Conservation (phyloP, 2,797 vertebrate species). For the Kryptopterus vitreolus region DNA sequence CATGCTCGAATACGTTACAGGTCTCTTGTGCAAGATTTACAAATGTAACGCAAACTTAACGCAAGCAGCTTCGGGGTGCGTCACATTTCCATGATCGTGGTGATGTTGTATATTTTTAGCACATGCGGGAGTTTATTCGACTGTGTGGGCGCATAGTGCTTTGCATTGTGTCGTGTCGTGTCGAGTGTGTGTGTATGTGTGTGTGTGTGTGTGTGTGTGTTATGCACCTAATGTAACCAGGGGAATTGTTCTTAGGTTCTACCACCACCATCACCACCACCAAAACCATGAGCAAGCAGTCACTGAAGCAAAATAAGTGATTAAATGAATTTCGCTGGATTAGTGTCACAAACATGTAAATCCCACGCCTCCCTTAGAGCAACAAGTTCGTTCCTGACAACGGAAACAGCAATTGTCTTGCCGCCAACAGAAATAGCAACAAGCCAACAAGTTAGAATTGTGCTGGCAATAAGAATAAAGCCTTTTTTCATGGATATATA, state of each 20-base stretch:
- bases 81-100: not conserved
- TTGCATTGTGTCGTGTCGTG: not conserved
- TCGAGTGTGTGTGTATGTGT: not conserved
- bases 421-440: not conserved
- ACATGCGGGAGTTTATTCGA: not conserved
- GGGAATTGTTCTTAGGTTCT: not conserved
- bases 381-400: not conserved
- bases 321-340: not conserved
- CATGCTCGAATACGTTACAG: too few species aligned
- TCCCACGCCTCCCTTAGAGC: not conserved
- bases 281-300: not conserved
- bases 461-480: not conserved
- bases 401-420: not conserved
- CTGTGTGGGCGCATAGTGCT: not conserved
- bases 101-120: not conserved
- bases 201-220: not conserved
- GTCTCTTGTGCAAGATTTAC: too few species aligned
- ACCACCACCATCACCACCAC: too few species aligned
- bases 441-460: not conserved
- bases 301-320: not conserved
- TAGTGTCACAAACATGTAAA: not conserved
- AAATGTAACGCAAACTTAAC: too few species aligned
- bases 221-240: not conserved
- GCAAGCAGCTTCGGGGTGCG: too few species aligned
- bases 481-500: not conserved